Base-by-base conservation (phyloP, 2,113 vertebrate genomes). In the Neogale vison region DNA sequence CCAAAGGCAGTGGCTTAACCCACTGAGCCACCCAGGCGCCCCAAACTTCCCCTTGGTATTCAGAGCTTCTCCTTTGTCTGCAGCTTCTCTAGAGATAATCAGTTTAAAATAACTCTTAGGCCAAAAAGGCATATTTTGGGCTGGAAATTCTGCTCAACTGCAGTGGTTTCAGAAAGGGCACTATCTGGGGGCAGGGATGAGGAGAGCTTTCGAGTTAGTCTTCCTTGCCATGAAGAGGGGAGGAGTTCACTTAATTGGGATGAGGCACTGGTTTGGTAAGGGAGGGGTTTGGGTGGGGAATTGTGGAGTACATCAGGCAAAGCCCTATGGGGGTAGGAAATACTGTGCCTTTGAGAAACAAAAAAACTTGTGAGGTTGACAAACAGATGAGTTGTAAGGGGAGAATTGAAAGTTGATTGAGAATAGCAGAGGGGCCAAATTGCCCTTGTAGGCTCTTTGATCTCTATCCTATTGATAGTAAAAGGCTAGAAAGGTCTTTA, bases 401-500 rank as follows among this genome's bases (percentile, higher is more conserved):
- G 18, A 67, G 24, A 18, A 7, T n/a, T 80, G 23, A 69, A 80
- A 59, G 21, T 20, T 57, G 36, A 80, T 80, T 39, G 47, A 80
- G 47, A 69, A 29, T 45, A 88, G 31, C 9, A 7, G 26, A 77
- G 4, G 39, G 57, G 5, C 57, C 57, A 65, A 26, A 57, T 77
- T 11, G 10, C 31, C 36, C 14, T 23, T 90, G 31, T 63, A 23
- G 29, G 39, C 29, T 45, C n/a, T n/a, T 76, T 79, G 24, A 77
- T 55, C 57, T 77, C 45, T 52, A 24, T 39, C 39, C n/a, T 45
- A 24, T 6, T 77, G 42, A 13, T 5, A 39, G 55, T 18, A 59
- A 85, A 76, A 67, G n/a, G 42, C 59, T 42, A 21, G 34, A 93
- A 65, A 31, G 17, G n/a, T 67, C 63, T 92, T 74, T 74, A 29